Evolutionary conservation across 2,888 invertebrate genomes (phyloP).

Genomic region (Chelonus formosanus): DNA sequence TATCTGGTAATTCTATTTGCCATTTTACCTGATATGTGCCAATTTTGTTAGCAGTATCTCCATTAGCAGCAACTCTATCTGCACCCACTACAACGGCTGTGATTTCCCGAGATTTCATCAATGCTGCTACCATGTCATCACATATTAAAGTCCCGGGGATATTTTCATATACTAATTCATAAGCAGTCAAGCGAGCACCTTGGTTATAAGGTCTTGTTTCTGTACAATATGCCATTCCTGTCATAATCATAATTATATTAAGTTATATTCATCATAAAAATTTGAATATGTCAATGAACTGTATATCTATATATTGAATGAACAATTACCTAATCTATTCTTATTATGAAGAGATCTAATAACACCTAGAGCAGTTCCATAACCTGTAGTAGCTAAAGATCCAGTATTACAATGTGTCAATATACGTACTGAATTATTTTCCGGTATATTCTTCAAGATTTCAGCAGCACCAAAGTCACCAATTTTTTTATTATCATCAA

Average conservation of each 20-base stretch:
- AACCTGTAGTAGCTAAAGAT: constrained; percentile 95
- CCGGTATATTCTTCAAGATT: constrained; percentile 72
- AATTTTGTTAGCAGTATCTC: constrained; percentile 99
- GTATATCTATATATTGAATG: background rate
- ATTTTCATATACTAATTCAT: constrained; percentile 90
- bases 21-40: constrained; percentile 84
- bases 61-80: constrained; percentile 94
- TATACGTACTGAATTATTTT: constrained; percentile 75
- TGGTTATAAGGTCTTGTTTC: constrained; percentile 99
- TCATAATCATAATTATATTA: constrained; percentile 45
- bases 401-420: constrained; percentile 99
- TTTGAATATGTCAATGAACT: too few relatives aligned
- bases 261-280: background rate
- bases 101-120: constrained; percentile 85
- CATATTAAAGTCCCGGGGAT: constrained; percentile 93
- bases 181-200: constrained; percentile 94
- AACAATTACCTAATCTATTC: constrained; percentile 73
- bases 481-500: constrained; percentile 86
- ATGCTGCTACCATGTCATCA: constrained; percentile 93
- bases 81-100: constrained; percentile 97
- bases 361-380: constrained; percentile 97
- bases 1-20: too few relatives aligned
- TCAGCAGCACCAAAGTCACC: constrained; percentile 84
- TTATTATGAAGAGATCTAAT: constrained; percentile 81
- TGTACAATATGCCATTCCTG: constrained; percentile 92